Evolutionary conservation across 1,140 invertebrate species (phyloP).

Genomic region (Chymomyza costata): DNA sequence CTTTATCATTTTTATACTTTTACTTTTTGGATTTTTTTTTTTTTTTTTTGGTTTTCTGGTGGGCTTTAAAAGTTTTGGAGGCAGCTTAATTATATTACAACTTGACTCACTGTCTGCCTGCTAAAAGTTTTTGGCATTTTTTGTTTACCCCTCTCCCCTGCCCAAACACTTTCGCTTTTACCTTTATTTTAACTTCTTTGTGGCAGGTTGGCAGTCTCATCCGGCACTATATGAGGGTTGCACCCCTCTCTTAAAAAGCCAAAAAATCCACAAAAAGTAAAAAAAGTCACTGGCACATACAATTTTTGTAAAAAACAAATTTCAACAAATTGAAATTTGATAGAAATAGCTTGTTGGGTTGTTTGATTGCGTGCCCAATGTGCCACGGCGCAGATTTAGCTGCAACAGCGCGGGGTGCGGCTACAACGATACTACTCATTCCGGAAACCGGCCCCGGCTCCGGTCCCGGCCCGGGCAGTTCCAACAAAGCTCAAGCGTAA

Average conservation of each 20-base stretch:
- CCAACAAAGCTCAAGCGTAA: conserved; percentile 62
- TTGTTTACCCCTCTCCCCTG: background rate
- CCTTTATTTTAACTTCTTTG: too few relatives aligned
- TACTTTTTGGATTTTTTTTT: too few relatives aligned
- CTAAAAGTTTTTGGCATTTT: too few relatives aligned
- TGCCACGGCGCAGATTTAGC: conserved; percentile 26
- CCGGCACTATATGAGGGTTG: too few relatives aligned
- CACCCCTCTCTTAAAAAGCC: too few relatives aligned
- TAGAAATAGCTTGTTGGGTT: conserved; percentile 49
- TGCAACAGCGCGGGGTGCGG: too few relatives aligned
- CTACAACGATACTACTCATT: too few relatives aligned
- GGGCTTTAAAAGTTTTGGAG: conserved; percentile 44
- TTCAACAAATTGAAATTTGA: conserved; percentile 70
- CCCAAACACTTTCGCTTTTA: too few relatives aligned
- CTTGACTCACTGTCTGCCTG: conserved; percentile 2
- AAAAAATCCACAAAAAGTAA: too few relatives aligned
- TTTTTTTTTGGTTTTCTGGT: conserved; percentile 52
- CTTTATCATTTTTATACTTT: too few relatives aligned
- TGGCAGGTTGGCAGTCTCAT: too few relatives aligned
- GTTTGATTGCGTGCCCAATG: conserved; percentile 27
- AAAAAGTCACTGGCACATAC: too few relatives aligned
- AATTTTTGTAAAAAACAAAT: conserved; percentile 37
- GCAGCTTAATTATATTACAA: conserved; percentile 65
- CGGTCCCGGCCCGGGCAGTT: conserved; percentile 4
- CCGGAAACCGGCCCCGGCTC: conserved; percentile 26